Percentiles rank a stretch among this genome's conserved stretches.
Evolutionary conservation across 2,113 vertebrate species (phyloP).

Genomic region (Pandion haliaetus): DNA sequence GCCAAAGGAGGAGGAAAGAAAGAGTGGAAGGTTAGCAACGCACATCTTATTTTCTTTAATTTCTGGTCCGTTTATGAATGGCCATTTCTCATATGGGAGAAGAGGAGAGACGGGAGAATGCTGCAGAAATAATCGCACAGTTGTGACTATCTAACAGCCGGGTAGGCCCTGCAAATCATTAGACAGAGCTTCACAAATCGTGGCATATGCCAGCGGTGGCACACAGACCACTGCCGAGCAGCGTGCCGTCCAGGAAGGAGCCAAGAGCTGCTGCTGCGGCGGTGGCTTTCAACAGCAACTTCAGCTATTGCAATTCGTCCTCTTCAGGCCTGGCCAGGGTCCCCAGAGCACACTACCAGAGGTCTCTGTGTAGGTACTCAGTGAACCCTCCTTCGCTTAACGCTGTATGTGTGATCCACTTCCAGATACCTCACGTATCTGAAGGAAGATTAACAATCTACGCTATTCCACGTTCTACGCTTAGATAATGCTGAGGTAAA

Average conservation of each 20-base stretch:
- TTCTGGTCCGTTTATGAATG: background rate
- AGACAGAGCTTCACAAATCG: background rate
- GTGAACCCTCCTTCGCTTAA: background rate
- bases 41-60: background rate
- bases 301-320: background rate
- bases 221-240: background rate
- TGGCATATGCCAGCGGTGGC: background rate
- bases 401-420: background rate
- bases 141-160: background rate
- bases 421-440: background rate
- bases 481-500: background rate
- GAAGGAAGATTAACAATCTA: background rate
- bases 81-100: background rate
- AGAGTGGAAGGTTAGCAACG: background rate
- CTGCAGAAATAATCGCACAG: background rate
- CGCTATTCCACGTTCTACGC: background rate
- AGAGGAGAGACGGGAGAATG: background rate
- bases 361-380: background rate
- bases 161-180: background rate
- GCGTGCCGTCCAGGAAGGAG: rapidly evolving
- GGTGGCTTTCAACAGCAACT: background rate
- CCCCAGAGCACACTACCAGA: too few species aligned
- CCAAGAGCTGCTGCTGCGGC: background rate
- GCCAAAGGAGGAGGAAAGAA: background rate
- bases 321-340: background rate